phyloP scores from a whole-genome alignment of 2,113 vertebrate genomes.

The Eublepharis macularius region DNA sequence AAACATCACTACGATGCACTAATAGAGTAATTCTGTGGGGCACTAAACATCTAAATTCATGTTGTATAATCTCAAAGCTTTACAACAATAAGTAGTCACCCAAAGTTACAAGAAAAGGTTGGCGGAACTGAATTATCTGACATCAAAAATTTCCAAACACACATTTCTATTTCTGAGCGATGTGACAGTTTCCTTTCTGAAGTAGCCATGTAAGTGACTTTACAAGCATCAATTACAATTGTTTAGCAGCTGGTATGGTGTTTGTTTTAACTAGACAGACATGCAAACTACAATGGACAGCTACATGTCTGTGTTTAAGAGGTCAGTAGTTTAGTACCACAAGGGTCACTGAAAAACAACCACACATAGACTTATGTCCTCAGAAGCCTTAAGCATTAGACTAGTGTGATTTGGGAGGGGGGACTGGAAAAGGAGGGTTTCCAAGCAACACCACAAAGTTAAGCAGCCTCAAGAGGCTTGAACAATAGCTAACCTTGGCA shows the following conservation, averaged over 20 bases:
- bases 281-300: neutral
- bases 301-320: slow-evolving; percentile 54
- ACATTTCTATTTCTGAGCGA: neutral
- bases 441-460: slow-evolving; percentile 76
- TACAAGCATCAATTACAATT: neutral
- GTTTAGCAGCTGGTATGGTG: neutral
- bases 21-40: too few relatives aligned
- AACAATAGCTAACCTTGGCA: slow-evolving; percentile 72
- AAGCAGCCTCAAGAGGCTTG: slow-evolving; percentile 66
- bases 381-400: slow-evolving; percentile 55
- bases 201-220: neutral
- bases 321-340: slow-evolving; percentile 63
- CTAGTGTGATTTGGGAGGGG: slow-evolving; percentile 61
- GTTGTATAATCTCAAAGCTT: too few relatives aligned
- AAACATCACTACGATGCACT: too few relatives aligned
- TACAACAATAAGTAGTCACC: too few relatives aligned
- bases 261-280: slow-evolving; percentile 37
- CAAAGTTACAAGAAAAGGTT: neutral
- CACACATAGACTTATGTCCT: slow-evolving; percentile 55
- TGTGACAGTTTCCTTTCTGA: slow-evolving; percentile 1
- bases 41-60: too few relatives aligned
- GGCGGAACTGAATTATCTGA: neutral
- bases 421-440: slow-evolving; percentile 67
- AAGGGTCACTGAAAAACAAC: slow-evolving; percentile 63
- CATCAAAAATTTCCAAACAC: neutral